Evolutionary conservation across 2,888 invertebrate genomes (phyloP), one percentile per base, ranked within the genome.

Genomic region (Apodemia hepburni): DNA sequence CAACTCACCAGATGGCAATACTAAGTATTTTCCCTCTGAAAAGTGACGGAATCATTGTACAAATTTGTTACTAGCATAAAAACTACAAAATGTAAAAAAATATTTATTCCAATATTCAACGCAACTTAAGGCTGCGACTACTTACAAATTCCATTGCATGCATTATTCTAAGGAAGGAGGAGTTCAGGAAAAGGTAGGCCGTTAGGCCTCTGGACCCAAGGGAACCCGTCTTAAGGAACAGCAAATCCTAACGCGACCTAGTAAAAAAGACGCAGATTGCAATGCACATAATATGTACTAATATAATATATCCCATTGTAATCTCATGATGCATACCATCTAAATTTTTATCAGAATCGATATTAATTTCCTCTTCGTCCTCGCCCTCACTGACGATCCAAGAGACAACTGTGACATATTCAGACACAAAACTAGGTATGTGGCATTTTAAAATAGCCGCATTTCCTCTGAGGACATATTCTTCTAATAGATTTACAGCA

Each of bases 11-110:
- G 98, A 97, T 71, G 98, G 97, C 67, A 98, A 93, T 58, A 98
- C 98, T 85, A 98, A 94, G 82, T 98, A 98, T 94, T 98, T 98
- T 75, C 97, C 98, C 90, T 98, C 98, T 98, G 92, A 69, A 66
- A 72, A 75, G n/a, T 75, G 58, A 64, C 7, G 51, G 27, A 42
- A 61, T 33, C 15, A 58, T 67, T 68, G 64, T 68, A 67, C 64
- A 61, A 9, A 54, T 9, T 62, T 22, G n/a, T n/a, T 18, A 5
- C 15, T 33, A 18, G 3, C 8, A 5, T 42, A 33, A 47, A 58
- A 58, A 58, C 18, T 35, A 45, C 8, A 58, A 58, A 47, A 22
- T 22, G 0, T 7, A 58, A 47, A 15, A 58, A 58, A 22, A 29
- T 17, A 63, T 60, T 58, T 58, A 60, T 51, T 58, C 62, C 54